Percentiles rank a stretch among this genome's conserved stretches.
phyloP scores from a whole-genome alignment of 2,888 invertebrate genomes.

The Linyphia triangularis region DNA sequence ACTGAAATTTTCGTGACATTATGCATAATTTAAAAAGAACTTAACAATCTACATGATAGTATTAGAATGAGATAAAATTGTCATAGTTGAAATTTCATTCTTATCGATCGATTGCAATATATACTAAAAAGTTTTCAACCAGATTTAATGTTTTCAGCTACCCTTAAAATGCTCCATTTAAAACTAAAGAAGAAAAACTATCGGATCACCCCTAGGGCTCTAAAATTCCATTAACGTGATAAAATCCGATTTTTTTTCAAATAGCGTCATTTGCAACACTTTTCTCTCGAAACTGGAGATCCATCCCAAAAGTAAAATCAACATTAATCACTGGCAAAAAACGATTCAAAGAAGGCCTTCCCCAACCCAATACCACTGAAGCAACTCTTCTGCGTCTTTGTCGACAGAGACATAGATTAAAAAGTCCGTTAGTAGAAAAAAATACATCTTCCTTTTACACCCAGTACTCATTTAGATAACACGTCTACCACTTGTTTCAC shows the following conservation, averaged over 20 bases:
- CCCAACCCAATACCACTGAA: background rate
- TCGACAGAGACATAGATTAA: conserved; percentile 19
- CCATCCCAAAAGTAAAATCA: conserved; percentile 14
- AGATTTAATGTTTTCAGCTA: no score
- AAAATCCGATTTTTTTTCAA: background rate
- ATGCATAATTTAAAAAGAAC: no score
- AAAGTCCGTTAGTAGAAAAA: conserved; percentile 14
- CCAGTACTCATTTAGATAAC: conserved; percentile 53
- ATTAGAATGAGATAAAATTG: no score
- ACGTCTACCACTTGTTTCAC: conserved; percentile 46
- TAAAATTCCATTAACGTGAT: background rate
- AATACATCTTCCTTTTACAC: conserved; percentile 25
- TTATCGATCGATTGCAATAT: no score
- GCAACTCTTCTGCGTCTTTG: background rate
- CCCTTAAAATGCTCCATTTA: no score
- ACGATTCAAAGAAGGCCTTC: conserved; percentile 7
- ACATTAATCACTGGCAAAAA: conserved; percentile 31
- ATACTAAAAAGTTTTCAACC: no score
- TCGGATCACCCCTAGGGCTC: background rate
- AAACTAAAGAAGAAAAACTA: background rate
- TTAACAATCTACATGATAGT: no score
- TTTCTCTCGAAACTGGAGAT: conserved; percentile 15
- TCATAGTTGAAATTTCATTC: no score
- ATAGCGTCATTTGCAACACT: background rate
- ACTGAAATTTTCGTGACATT: no score